A percentile compares a stretch with the other conserved stretches of the same genome.
Evolutionary conservation across 2,888 invertebrate genomes (phyloP).

Genomic region (Drosophila limbata): DNA sequence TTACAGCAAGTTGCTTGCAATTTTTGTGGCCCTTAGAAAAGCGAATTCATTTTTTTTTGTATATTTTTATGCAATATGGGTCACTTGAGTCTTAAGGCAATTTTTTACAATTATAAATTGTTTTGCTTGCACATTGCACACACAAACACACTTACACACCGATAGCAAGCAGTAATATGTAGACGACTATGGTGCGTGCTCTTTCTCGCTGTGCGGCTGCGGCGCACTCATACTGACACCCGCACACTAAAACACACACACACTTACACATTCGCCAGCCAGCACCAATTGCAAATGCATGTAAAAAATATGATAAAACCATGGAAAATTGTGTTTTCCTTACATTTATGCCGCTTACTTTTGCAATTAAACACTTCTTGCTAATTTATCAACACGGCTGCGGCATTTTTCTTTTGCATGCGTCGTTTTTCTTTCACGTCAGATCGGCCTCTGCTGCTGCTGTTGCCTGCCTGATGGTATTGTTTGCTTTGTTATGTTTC

Average conservation of each 20-base stretch:
- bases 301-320: slow-evolving; percentile 57
- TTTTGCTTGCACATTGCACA: slow-evolving; percentile 65
- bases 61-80: slow-evolving; percentile 34
- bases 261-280: slow-evolving; percentile 27
- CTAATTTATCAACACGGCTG: slow-evolving; percentile 62
- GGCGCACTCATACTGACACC: slow-evolving; percentile 54
- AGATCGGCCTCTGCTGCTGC: slow-evolving; percentile 52
- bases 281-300: slow-evolving; percentile 56
- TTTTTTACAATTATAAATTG: slow-evolving; percentile 57
- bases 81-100: slow-evolving; percentile 32
- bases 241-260: slow-evolving; percentile 37
- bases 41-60: slow-evolving; percentile 11
- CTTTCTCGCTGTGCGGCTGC: slow-evolving; percentile 58
- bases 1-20: slow-evolving; percentile 21
- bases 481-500: slow-evolving; percentile 62
- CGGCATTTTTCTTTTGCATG: slow-evolving; percentile 70
- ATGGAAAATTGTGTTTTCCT: slow-evolving; percentile 49
- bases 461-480: slow-evolving; percentile 48
- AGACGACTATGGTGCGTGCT: slow-evolving; percentile 58
- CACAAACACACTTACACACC: slow-evolving; percentile 30
- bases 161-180: slow-evolving; percentile 50
- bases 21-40: slow-evolving; percentile 23
- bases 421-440: slow-evolving; percentile 72
- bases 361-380: slow-evolving; percentile 59
- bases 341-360: slow-evolving; percentile 55